phyloP scores from a whole-genome alignment of 2,888 invertebrate species.

The Malacosoma neustria region DNA sequence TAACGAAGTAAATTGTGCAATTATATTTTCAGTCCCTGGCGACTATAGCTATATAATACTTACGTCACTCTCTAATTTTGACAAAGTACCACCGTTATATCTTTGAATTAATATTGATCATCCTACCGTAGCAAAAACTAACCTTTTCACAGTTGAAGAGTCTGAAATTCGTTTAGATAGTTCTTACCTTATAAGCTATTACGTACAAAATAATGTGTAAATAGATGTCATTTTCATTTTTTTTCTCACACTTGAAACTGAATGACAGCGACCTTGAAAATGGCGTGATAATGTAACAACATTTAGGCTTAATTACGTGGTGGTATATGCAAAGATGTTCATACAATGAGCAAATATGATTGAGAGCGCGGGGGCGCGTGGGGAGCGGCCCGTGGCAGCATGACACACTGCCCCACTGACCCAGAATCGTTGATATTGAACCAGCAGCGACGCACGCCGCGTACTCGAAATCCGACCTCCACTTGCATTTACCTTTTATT shows the following conservation, averaged over 20 bases:
- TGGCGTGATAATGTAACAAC: not conserved
- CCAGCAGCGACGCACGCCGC: conserved; percentile 58
- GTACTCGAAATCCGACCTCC: conserved; percentile 64
- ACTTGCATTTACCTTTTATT: conserved; percentile 52
- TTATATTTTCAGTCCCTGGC: no score
- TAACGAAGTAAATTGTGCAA: no score
- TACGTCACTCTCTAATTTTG: no score
- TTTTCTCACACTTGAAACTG: not conserved
- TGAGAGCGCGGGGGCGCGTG: conserved; percentile 36
- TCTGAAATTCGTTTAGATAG: no score
- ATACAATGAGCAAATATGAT: conserved; percentile 50
- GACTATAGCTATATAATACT: no score
- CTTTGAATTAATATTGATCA: no score
- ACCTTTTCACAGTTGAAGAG: no score
- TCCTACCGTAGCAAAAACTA: no score
- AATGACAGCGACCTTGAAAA: conserved; percentile 8
- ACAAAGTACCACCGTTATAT: no score
- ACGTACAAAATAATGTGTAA: not conserved
- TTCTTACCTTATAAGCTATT: no score
- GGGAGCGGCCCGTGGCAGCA: conserved; percentile 45
- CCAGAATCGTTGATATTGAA: conserved; percentile 72
- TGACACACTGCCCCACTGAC: conserved; percentile 62
- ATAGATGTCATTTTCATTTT: conserved; percentile 9
- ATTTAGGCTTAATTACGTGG: conserved; percentile 2
- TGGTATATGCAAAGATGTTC: conserved; percentile 31